Conservation (phyloP, 2,888 invertebrate genomes). For the Philaethria dido region DNA sequence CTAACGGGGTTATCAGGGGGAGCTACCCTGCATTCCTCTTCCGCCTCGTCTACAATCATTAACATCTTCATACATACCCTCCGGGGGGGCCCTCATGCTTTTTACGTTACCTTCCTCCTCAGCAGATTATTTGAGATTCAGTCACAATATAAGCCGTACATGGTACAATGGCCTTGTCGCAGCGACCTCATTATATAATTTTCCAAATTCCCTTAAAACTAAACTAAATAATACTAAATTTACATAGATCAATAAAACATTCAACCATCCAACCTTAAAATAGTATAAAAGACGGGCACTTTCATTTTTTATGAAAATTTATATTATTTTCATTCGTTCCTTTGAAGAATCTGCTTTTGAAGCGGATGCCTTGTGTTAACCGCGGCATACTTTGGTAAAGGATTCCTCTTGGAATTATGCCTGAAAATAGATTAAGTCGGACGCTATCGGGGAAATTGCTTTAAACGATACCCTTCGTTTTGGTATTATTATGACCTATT, state of each 20-base stretch:
- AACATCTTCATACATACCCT: too few species aligned
- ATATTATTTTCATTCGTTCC: conserved; percentile 54
- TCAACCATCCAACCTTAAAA: not conserved
- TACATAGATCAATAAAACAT: conserved; percentile 5
- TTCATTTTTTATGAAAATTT: conserved; percentile 48
- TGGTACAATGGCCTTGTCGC: too few species aligned
- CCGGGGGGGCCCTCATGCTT: too few species aligned
- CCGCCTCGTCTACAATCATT: too few species aligned
- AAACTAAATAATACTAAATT: not conserved
- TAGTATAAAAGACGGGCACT: not conserved
- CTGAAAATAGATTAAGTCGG: conserved; percentile 59
- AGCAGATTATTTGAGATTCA: too few species aligned
- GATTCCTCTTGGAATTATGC: conserved; percentile 57
- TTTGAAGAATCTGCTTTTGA: conserved; percentile 54
- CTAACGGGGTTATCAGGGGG: too few species aligned
- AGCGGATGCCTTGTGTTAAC: conserved; percentile 45
- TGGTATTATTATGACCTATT: not conserved
- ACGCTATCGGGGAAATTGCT: conserved; percentile 30
- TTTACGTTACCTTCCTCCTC: too few species aligned
- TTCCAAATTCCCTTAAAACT: not conserved
- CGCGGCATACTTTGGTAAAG: conserved; percentile 46
- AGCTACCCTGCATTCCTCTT: too few species aligned
- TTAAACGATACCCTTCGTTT: conserved; percentile 13
- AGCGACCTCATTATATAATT: not conserved
- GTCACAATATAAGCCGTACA: too few species aligned